Conservation (phyloP, 2,888 invertebrate genomes). For the Taenaris catops region DNA sequence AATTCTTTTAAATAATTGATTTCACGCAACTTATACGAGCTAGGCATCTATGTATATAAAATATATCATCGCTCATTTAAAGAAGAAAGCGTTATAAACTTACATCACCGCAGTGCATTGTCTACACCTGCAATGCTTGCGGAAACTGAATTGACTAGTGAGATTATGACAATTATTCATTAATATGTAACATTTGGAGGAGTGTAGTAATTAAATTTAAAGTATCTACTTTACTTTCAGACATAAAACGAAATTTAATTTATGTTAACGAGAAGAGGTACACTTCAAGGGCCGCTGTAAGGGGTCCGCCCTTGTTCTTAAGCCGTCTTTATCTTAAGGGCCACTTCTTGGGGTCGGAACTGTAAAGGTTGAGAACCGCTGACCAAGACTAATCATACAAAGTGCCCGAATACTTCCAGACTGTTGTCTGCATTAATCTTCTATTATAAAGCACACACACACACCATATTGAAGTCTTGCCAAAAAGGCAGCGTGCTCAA, state of each 20-base stretch:
- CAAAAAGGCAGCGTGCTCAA: constrained; percentile 20
- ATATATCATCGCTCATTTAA: too few relatives aligned
- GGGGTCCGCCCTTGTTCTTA: neutral
- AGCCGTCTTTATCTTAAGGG: constrained; percentile 8
- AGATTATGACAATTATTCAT: too few relatives aligned
- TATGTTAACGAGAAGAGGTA: neutral
- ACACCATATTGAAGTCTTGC: constrained; percentile 23
- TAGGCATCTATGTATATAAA: too few relatives aligned
- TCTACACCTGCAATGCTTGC: too few relatives aligned
- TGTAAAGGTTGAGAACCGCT: constrained; percentile 23
- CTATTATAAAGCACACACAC: constrained; percentile 28
- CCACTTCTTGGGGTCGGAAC: constrained; percentile 1
- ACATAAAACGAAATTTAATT: constrained; percentile 1
- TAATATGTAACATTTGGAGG: too few relatives aligned
- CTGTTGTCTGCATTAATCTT: constrained; percentile 31
- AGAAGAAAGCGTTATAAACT: too few relatives aligned
- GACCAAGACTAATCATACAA: constrained; percentile 32
- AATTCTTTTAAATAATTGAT: too few relatives aligned
- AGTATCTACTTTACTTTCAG: too few relatives aligned
- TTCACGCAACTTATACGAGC: too few relatives aligned
- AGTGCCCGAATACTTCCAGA: constrained; percentile 30
- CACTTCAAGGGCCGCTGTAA: constrained; percentile 2
- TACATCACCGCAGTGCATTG: too few relatives aligned
- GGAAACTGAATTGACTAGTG: too few relatives aligned
- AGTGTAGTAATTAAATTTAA: neutral